Base-by-base conservation (phyloP, 2,797 vertebrate species). In the Myotis myotis region DNA sequence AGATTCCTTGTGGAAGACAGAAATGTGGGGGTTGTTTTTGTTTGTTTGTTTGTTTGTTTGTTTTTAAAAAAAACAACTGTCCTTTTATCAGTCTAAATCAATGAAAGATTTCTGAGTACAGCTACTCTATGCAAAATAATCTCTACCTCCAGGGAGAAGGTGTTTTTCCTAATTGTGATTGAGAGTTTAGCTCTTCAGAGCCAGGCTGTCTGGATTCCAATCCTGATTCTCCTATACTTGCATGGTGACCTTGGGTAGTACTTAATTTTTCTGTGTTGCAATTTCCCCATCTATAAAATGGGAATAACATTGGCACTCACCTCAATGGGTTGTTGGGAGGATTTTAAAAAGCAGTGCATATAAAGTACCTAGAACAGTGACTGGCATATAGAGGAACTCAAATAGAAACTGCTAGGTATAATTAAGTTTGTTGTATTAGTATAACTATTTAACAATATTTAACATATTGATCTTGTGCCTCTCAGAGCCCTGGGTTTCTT, bases 51-150 rank as follows among this genome's bases (percentile, higher is more conserved):
- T 62, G n/a, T 62, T n/a, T n/a, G n/a, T n/a, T 8, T 64, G n/a
- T 66, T 33, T 66, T 47, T 47, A 4, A 47, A 8, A 9, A 53
- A 30, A 89, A 72, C 22, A 60, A 33, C 33, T 62, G 16, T 25
- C 16, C 36, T 87, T 80, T 64, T 8, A 25, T 89, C 8, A 36
- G 30, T 86, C 47, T 80, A 89, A 81, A 72, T 87, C 57, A 71
- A 22, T 80, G 75, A 89, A 89, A 83, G 78, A 10, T 55, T 66
- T 68, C 36, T 49, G 55, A 78, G 22, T 80, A 38, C 3, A 72
- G 28, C 36, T 72, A 44, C 20, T 93, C 49, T 89, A 19, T 75
- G 38, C n/a, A 89, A 93, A 93, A 94, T 68, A 64, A 72, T 92
- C 57, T 83, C 47, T 53, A 20, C 36, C 81, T 87, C 76, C 28